Conservation (phyloP, 2,797 vertebrate species). For the Crocidura indochinensis region DNA sequence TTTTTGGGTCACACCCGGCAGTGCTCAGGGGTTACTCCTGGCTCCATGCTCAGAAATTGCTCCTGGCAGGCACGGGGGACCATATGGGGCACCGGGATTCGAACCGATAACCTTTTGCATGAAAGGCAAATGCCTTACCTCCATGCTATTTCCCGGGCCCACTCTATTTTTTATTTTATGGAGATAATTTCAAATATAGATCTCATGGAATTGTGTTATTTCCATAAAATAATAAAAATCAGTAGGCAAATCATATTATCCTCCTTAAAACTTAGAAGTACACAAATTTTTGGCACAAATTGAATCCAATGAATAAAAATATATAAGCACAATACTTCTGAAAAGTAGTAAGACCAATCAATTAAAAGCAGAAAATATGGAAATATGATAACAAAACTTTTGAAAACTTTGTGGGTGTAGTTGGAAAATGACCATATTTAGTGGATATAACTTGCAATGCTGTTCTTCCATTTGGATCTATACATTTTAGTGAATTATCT, state of each 20-base stretch:
- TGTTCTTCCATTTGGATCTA: slow-evolving; percentile 18
- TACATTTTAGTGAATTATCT: not conserved
- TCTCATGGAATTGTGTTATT: slow-evolving; percentile 9
- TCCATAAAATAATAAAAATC: slow-evolving; percentile 28
- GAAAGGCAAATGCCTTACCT: too few relatives aligned
- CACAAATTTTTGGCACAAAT: slow-evolving; percentile 35
- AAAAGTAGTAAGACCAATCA: slow-evolving; percentile 52
- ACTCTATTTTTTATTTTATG: not conserved
- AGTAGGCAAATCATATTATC: not conserved
- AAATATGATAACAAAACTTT: slow-evolving; percentile 43
- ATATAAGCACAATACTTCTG: slow-evolving; percentile 42
- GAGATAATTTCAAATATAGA: slow-evolving; percentile 27
- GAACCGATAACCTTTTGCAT: too few relatives aligned
- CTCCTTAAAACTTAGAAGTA: slow-evolving; percentile 10
- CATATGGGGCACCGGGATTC: too few relatives aligned
- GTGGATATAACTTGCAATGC: not conserved
- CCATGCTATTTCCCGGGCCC: too few relatives aligned
- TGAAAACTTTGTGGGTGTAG: slow-evolving; percentile 36
- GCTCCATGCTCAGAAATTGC: too few relatives aligned
- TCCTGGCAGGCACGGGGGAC: too few relatives aligned
- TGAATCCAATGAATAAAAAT: slow-evolving; percentile 48
- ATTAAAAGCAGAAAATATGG: slow-evolving; percentile 7
- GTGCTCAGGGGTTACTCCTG: too few relatives aligned
- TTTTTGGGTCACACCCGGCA: too few relatives aligned
- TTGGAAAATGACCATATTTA: slow-evolving; percentile 40